A percentile compares a stretch with the other conserved stretches of the same genome.
Evolutionary conservation across 2,113 vertebrate genomes (phyloP).

Genomic region (Rhinichthys klamathensis): DNA sequence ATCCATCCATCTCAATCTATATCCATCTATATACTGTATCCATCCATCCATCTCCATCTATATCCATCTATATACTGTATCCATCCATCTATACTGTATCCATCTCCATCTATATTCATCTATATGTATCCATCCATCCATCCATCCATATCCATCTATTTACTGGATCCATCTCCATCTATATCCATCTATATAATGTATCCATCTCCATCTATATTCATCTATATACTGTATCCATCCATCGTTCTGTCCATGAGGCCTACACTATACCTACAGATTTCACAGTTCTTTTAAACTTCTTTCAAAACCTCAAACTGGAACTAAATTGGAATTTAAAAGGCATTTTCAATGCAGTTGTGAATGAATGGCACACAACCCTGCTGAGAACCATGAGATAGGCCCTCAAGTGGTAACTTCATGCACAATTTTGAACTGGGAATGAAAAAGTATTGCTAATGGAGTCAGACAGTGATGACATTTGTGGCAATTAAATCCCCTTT

Average conservation of each 20-base stretch:
- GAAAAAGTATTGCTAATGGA: neutral
- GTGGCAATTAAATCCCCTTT: neutral
- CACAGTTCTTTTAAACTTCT: neutral
- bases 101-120: neutral
- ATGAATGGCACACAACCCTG: neutral
- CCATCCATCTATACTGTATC: too few species aligned
- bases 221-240: neutral
- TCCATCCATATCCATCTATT: too few species aligned
- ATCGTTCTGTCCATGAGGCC: neutral
- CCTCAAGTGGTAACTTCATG: neutral
- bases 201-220: neutral
- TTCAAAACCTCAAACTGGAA: neutral
- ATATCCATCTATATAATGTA: too few species aligned
- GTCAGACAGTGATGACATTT: neutral
- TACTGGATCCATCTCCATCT: too few species aligned
- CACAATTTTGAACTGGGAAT: neutral
- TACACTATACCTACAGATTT: neutral
- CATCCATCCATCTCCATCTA: too few species aligned
- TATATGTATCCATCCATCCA: neutral
- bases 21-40: too few species aligned
- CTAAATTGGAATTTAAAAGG: neutral
- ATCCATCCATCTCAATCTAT: too few species aligned
- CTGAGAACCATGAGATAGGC: neutral
- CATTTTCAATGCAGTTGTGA: neutral
- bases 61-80: neutral